Evolutionary conservation across 2,797 vertebrate species (phyloP).

Genomic region (Acanthopagrus latus): DNA sequence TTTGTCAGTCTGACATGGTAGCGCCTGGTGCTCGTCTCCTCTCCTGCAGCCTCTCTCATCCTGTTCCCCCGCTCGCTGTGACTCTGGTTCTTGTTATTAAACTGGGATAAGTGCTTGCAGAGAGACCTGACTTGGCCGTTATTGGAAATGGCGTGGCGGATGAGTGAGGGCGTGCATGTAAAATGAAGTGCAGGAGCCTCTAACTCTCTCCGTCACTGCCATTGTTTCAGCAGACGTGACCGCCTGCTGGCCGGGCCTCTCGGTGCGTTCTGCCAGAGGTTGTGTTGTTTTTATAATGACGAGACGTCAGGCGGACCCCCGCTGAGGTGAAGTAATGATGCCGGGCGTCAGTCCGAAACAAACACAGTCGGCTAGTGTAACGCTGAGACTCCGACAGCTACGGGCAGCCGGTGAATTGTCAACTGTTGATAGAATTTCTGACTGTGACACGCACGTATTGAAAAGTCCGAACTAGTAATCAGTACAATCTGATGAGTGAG

Average conservation of each 20-base stretch:
- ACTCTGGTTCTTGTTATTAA: slow-evolving; percentile 48
- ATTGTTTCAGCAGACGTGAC: slow-evolving; percentile 53
- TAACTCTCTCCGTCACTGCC: slow-evolving; percentile 35
- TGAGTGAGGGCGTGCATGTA: slow-evolving; percentile 27
- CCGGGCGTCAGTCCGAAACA: slow-evolving; percentile 39
- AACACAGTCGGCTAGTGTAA: slow-evolving; percentile 23
- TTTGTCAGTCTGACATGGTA: slow-evolving; percentile 48
- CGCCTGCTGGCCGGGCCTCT: slow-evolving; percentile 24
- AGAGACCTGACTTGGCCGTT: slow-evolving; percentile 29
- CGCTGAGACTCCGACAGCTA: slow-evolving; percentile 16
- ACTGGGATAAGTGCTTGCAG: slow-evolving; percentile 42
- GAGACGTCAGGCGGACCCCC: slow-evolving; percentile 52
- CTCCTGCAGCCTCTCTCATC: slow-evolving; percentile 27
- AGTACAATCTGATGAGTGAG: background rate
- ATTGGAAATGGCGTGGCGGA: slow-evolving; percentile 10
- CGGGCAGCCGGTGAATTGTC: background rate
- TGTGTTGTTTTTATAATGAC: slow-evolving; percentile 66
- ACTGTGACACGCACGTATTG: background rate
- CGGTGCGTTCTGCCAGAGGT: slow-evolving; percentile 51
- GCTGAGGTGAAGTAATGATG: slow-evolving; percentile 51
- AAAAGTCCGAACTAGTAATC: background rate
- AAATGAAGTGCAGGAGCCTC: slow-evolving; percentile 50
- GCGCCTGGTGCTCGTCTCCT: slow-evolving; percentile 13
- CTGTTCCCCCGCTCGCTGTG: slow-evolving; percentile 7
- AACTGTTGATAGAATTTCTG: background rate